Percentiles rank a stretch among this genome's conserved stretches.
Evolutionary conservation across 2,113 vertebrate genomes (phyloP).

Genomic region (Odocoileus hemionus): DNA sequence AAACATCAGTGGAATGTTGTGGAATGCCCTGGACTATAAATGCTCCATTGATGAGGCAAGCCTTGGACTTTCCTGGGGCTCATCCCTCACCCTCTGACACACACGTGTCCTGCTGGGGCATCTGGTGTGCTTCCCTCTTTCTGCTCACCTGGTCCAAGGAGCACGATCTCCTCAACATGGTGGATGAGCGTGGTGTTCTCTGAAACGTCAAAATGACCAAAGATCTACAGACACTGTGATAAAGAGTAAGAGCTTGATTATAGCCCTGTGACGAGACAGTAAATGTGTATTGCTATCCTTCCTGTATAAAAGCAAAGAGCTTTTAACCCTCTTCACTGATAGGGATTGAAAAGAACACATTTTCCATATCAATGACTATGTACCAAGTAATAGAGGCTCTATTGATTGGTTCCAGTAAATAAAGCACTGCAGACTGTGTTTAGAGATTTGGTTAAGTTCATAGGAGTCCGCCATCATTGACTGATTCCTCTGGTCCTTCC

Average conservation of each 20-base stretch:
- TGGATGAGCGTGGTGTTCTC: fast-evolving
- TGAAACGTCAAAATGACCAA: not conserved
- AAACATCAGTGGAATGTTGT: not conserved
- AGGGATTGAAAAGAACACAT: no score
- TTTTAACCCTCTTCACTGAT: not conserved
- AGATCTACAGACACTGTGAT: not conserved
- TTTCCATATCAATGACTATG: not conserved
- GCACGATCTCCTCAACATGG: not conserved
- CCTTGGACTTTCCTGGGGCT: fast-evolving
- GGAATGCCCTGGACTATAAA: no score
- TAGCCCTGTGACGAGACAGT: not conserved
- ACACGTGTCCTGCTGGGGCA: fast-evolving
- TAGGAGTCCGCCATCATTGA: fast-evolving
- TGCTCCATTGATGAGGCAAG: fast-evolving
- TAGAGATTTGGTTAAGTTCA: not conserved
- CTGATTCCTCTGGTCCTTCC: not conserved
- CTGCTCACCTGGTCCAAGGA: not conserved
- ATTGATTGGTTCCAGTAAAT: no score
- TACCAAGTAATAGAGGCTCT: not conserved
- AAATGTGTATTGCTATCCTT: not conserved
- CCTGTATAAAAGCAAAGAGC: not conserved
- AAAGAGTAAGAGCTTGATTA: no score
- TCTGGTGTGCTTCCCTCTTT: fast-evolving
- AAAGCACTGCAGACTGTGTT: fast-evolving
- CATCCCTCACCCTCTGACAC: no score